Percentiles rank a stretch among this genome's conserved stretches.
phyloP scores from a whole-genome alignment of 2,797 vertebrate species.

The Pseudomugil tenellus region DNA sequence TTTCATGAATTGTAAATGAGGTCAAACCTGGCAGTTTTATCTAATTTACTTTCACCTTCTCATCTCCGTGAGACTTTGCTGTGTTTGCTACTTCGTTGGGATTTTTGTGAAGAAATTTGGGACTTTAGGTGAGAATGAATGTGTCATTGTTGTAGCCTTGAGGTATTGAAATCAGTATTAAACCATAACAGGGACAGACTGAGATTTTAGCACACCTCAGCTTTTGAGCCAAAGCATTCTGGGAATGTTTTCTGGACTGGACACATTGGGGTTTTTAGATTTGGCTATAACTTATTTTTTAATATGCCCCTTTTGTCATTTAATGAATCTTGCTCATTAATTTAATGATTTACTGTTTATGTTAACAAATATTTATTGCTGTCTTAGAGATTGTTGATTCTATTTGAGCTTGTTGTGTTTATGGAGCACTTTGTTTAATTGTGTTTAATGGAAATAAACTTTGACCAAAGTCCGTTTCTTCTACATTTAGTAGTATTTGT shows the following conservation, averaged over 20 bases:
- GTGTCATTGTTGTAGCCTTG: not conserved
- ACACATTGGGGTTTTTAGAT: no score
- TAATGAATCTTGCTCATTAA: no score
- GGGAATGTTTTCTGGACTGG: no score
- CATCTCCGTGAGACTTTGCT: constrained; percentile 29
- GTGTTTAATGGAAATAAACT: not conserved
- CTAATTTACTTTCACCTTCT: constrained; percentile 42
- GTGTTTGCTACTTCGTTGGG: not conserved
- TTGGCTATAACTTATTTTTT: no score
- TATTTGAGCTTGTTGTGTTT: no score
- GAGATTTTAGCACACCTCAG: constrained; percentile 14
- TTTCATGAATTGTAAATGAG: constrained; percentile 47
- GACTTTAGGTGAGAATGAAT: constrained; percentile 13
- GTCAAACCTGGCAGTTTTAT: constrained; percentile 31
- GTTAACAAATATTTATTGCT: no score
- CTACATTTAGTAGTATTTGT: constrained; percentile 37
- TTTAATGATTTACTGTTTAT: no score
- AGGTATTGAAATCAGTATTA: not conserved
- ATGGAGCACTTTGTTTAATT: not conserved
- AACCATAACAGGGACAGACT: constrained; percentile 22
- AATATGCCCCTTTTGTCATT: no score
- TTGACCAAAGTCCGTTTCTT: not conserved
- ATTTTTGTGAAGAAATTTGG: constrained; percentile 15
- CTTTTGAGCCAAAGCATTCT: constrained; percentile 16
- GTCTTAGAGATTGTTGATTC: no score